phyloP scores from a whole-genome alignment of 2,888 invertebrate genomes.

The Rhagonycha lutea region DNA sequence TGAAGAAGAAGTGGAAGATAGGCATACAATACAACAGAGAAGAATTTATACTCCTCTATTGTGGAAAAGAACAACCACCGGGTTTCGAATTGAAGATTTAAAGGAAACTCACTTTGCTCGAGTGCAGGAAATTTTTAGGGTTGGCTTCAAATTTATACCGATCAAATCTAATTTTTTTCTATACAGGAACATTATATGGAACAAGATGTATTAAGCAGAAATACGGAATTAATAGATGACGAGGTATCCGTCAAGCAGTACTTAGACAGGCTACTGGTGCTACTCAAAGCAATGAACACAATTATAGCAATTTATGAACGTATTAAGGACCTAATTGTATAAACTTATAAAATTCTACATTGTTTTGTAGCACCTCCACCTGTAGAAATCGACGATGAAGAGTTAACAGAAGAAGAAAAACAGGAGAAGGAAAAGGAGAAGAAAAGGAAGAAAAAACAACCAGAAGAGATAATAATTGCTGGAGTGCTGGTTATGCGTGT shows the following conservation, averaged over 20 bases:
- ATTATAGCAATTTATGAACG: slow-evolving; percentile 46
- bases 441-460: slow-evolving; percentile 4
- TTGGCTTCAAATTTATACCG: neutral
- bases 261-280: slow-evolving; percentile 39
- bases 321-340: slow-evolving; percentile 32
- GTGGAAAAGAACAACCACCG: slow-evolving; percentile 44
- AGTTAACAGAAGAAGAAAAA: neutral
- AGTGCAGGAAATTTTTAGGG: neutral
- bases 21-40: slow-evolving; percentile 40
- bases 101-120: slow-evolving; percentile 31
- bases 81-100: slow-evolving; percentile 48
- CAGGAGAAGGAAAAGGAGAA: neutral
- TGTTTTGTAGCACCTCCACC: neutral
- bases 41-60: slow-evolving; percentile 45
- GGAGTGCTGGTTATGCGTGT: slow-evolving; percentile 47
- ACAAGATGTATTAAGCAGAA: slow-evolving; percentile 47
- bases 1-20: slow-evolving; percentile 48
- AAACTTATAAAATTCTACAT: neutral
- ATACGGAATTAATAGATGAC: slow-evolving; percentile 46
- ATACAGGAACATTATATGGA: slow-evolving; percentile 42
- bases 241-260: slow-evolving; percentile 43
- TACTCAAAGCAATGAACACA: slow-evolving; percentile 46
- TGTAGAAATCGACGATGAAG: neutral
- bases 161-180: neutral
- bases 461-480: slow-evolving; percentile 35